These are phyloP conservation scores for Cephus pulcher DNA, from an alignment of 2,888 invertebrate genomes.

Conservation along the genomic window DNA sequence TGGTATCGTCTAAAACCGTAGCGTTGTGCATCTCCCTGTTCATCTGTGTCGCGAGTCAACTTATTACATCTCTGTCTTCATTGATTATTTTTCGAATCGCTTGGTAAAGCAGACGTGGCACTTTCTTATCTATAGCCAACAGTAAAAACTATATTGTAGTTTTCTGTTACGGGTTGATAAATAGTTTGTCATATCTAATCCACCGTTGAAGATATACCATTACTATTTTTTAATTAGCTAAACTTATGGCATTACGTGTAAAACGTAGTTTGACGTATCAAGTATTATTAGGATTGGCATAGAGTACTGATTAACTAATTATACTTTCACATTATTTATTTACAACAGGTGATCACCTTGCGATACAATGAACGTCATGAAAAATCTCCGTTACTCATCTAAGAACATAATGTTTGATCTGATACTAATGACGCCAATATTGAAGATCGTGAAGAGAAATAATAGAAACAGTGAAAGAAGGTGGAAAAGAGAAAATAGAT, in stretches of 20 bases:
- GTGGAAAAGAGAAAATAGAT: not conserved
- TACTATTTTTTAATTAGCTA: not conserved
- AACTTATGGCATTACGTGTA: too few species aligned
- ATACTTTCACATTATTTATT: slow-evolving; percentile 48
- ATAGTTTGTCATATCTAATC: not conserved
- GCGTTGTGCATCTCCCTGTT: too few species aligned
- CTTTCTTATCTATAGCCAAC: not conserved
- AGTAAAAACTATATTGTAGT: not conserved
- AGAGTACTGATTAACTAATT: slow-evolving; percentile 16
- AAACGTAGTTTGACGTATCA: too few species aligned
- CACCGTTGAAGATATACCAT: not conserved
- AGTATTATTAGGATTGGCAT: not conserved
- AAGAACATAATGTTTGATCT: not conserved
- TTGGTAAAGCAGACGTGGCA: not conserved
- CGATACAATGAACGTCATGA: slow-evolving; percentile 38
- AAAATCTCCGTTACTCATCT: not conserved
- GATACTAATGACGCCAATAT: not conserved
- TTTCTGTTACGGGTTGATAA: not conserved
- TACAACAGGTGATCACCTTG: slow-evolving; percentile 41
- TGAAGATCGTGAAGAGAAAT: not conserved
- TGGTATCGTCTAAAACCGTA: too few species aligned
- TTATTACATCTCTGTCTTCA: not conserved
- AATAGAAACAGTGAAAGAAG: not conserved
- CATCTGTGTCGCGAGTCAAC: too few species aligned
- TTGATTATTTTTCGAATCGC: not conserved